A percentile compares a stretch with the other conserved stretches of the same genome.
These are phyloP conservation scores for Cheirogaleus major DNA, from an alignment of 2,797 vertebrate species.

Conservation along the genomic window DNA sequence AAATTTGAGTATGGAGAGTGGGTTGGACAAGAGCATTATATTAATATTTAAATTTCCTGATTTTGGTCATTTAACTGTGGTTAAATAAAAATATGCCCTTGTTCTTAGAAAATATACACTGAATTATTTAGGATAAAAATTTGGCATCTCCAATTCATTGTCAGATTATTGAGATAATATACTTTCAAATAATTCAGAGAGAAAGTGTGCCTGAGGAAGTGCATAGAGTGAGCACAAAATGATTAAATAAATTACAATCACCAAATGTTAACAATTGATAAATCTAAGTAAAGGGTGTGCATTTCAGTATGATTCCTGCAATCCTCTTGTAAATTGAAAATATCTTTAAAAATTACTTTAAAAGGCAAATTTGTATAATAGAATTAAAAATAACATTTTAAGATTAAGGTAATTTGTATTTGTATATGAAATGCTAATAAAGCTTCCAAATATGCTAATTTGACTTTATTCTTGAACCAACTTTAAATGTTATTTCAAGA, in stretches of 20 bases:
- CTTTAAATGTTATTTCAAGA: neutral
- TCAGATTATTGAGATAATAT: neutral
- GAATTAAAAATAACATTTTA: neutral
- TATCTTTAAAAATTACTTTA: neutral
- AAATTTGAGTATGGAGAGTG: neutral
- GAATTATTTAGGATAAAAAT: neutral
- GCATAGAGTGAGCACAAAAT: neutral
- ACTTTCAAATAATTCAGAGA: neutral
- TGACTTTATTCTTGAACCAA: neutral
- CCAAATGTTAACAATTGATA: neutral
- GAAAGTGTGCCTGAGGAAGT: neutral
- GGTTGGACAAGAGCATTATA: neutral
- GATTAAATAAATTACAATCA: neutral
- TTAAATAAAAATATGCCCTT: neutral
- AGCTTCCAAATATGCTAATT: neutral
- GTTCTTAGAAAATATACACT: neutral
- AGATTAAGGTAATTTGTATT: neutral
- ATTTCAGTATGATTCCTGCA: neutral
- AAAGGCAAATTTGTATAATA: neutral
- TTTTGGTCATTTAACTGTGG: neutral
- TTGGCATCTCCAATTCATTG: neutral
- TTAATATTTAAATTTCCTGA: neutral
- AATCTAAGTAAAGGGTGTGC: neutral
- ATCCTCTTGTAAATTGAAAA: neutral
- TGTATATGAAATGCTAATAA: neutral